phyloP scores from a whole-genome alignment of 1,140 invertebrate genomes.

The Bombus polaris region DNA sequence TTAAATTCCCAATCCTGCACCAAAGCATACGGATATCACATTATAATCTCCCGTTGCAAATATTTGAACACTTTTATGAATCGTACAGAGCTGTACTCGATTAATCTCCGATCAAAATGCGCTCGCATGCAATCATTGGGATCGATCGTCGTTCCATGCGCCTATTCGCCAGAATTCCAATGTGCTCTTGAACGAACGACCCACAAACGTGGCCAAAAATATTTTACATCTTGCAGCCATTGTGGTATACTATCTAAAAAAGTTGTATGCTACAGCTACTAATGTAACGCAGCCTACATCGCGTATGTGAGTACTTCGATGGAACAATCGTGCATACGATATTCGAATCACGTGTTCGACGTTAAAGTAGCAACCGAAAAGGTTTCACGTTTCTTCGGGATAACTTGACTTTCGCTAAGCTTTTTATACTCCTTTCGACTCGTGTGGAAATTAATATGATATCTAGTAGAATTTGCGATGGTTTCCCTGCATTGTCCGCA shows the following conservation, averaged over 20 bases:
- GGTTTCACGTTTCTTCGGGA: neutral
- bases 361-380: conserved; percentile 2
- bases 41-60: neutral
- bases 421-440: neutral
- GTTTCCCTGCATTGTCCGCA: too few relatives aligned
- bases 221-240: conserved; percentile 17
- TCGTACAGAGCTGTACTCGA: neutral
- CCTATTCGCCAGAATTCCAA: conserved; percentile 6
- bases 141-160: conserved; percentile 7
- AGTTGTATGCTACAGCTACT: neutral
- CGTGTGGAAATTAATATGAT: neutral
- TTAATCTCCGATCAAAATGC: neutral
- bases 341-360: conserved; percentile 27
- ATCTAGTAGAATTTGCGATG: neutral
- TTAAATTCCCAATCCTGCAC: neutral
- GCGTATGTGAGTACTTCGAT: neutral
- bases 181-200: neutral
- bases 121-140: neutral
- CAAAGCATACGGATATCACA: neutral
- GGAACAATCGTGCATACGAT: neutral
- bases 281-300: neutral
- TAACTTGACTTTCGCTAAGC: neutral
- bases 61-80: neutral
- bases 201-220: conserved; percentile 30
- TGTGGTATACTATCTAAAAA: neutral